Evolutionary conservation across 2,888 invertebrate genomes (phyloP), one percentile per base, ranked within the genome.

Genomic region (Drosophila barbarae): DNA sequence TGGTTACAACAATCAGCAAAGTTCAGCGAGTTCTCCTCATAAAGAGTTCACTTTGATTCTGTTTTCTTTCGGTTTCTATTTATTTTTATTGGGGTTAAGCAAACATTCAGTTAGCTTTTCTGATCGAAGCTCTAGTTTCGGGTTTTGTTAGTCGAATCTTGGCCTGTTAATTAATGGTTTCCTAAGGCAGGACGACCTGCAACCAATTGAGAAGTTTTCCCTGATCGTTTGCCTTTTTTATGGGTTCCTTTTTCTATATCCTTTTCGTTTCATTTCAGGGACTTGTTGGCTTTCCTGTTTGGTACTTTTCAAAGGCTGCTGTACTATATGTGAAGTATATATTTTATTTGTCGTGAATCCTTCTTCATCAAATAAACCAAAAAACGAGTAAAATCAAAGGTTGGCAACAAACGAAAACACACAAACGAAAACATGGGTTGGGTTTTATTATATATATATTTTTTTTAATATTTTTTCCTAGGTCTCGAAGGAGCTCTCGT

Each of bases 271-370:
- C 34, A 23, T 34, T 34, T 54, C 23, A 34, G 61, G 64, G 13
- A n/a, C 26, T 57, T 15, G 50, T 49, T 59, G 59, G 42, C 41
- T 53, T 39, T 53, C 59, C 63, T 42, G 35, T 51, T 36, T 35
- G 35, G 34, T 83, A 77, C 74, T 76, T 67, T 72, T 71, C 69
- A 77, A 87, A 87, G 87, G 86, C 87, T 86, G 85, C 86, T 80
- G 87, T 87, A 79, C 85, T 66, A 75, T 79, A 87, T 86, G 87
- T 86, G 86, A 87, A 87, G 87, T 84, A 86, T 87, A 87, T 86
- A 63, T 70, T 78, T 76, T 76, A 65, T 67, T 49, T 53, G 64
- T 68, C 53, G 49, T 71, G 49, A 74, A 84, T 86, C 79, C 85
- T 73, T 82, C 72, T 72, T 75, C 39, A 51, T 78, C 51, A 59